Evolutionary conservation across 2,113 vertebrate genomes (phyloP).

Genomic region (Rynchops niger): DNA sequence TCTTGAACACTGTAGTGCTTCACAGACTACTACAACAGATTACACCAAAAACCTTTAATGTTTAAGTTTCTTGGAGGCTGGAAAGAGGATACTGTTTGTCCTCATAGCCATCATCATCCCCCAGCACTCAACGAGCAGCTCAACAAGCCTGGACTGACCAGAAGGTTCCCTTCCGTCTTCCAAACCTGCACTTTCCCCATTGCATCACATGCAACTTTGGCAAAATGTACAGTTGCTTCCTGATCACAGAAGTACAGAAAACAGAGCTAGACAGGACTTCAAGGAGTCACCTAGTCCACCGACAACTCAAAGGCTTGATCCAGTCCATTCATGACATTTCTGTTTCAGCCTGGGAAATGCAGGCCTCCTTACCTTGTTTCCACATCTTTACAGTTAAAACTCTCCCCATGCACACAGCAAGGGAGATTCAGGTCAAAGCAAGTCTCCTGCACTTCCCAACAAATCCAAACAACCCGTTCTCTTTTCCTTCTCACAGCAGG

Average conservation of each 20-base stretch:
- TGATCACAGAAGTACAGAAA: not conserved
- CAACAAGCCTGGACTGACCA: not conserved
- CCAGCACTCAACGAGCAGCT: not conserved
- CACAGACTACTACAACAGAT: not conserved
- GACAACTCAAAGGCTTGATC: not conserved
- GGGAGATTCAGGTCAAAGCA: not conserved
- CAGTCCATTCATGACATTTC: fast-evolving
- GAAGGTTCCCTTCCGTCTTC: not conserved
- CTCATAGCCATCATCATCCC: fast-evolving
- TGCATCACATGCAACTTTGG: fast-evolving
- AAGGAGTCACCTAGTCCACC: not conserved
- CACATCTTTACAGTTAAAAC: not conserved
- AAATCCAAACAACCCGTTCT: not conserved
- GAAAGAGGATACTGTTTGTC: not conserved
- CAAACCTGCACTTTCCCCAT: not conserved
- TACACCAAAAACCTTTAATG: not conserved
- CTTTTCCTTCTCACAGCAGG: not conserved
- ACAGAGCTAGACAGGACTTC: not conserved
- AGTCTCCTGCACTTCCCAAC: not conserved
- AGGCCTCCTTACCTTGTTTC: not conserved
- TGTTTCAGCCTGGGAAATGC: not conserved
- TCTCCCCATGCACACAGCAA: not conserved
- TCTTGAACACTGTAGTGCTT: not conserved
- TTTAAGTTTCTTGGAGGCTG: not conserved
- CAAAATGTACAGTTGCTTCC: not conserved